Evolutionary conservation across 2,888 invertebrate genomes (phyloP).

Genomic region (Sclerodermus sp.): DNA sequence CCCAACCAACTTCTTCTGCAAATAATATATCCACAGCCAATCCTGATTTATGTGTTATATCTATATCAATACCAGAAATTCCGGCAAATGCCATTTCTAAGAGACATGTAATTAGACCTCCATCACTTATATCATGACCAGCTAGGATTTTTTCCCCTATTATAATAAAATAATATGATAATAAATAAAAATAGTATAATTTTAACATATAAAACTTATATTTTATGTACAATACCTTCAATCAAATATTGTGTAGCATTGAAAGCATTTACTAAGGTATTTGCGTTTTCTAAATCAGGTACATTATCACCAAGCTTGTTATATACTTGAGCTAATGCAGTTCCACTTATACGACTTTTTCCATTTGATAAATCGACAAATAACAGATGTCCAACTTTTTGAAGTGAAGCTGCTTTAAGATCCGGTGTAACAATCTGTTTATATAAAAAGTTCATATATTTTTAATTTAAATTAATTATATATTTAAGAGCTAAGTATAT

Average conservation of each 20-base stretch:
- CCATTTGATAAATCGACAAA: constrained; percentile 78
- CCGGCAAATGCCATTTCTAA: constrained; percentile 98
- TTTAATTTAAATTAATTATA: not conserved
- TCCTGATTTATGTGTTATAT: constrained; percentile 63
- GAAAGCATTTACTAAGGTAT: constrained; percentile 74
- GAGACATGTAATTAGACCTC: constrained; percentile 86
- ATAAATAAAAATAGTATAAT: no score
- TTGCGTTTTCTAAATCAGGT: constrained; percentile 79
- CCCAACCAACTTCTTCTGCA: constrained; percentile 84
- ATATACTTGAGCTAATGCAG: constrained; percentile 89
- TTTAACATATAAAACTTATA: no score
- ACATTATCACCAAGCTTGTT: constrained; percentile 78
- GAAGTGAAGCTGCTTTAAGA: constrained; percentile 69
- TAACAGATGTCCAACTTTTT: constrained; percentile 69
- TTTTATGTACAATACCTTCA: constrained; percentile 60
- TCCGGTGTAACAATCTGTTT: constrained; percentile 82
- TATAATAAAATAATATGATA: constrained; percentile 19
- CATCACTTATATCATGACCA: constrained; percentile 97
- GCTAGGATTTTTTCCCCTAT: constrained; percentile 71
- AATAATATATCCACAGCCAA: constrained; percentile 72
- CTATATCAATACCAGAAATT: constrained; percentile 74
- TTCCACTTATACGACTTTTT: constrained; percentile 83
- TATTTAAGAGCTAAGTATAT: not conserved
- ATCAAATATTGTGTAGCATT: constrained; percentile 82
- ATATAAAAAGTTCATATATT: not conserved